phyloP scores from a whole-genome alignment of 2,113 vertebrate species.

The Chrysochloris asiatica region DNA sequence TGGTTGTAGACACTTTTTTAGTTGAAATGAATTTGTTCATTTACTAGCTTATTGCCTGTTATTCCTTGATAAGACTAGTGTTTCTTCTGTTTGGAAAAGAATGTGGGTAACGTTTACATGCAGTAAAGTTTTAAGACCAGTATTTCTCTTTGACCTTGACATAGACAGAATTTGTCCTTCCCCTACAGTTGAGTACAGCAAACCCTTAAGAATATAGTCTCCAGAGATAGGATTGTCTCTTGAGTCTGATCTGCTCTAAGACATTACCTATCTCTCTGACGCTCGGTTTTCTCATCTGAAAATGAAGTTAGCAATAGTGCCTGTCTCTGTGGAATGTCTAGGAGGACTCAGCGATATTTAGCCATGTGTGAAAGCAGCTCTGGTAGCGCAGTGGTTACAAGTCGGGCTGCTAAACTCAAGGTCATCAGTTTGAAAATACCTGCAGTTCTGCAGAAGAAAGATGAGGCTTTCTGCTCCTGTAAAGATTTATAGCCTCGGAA shows the following conservation, averaged over 20 bases:
- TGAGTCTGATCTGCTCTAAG: background rate
- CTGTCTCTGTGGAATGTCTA: background rate
- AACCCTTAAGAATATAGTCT: background rate
- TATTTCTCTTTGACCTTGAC: background rate
- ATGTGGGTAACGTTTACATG: background rate
- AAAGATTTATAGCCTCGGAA: too few relatives aligned
- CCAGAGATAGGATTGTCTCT: background rate
- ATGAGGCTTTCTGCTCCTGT: too few relatives aligned
- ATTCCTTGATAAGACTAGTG: background rate
- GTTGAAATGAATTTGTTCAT: too few relatives aligned
- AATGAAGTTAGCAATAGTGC: background rate
- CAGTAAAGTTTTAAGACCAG: background rate
- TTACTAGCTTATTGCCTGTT: background rate
- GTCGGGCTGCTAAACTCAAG: too few relatives aligned
- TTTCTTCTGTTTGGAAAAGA: slow-evolving; percentile 44
- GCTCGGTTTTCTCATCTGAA: slow-evolving; percentile 32
- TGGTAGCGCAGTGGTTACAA: too few relatives aligned
- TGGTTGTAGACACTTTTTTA: background rate
- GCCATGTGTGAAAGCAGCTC: too few relatives aligned
- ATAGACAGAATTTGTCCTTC: background rate
- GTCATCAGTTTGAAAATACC: too few relatives aligned
- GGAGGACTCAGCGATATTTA: too few relatives aligned
- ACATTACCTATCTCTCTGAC: background rate
- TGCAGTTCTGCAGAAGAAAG: too few relatives aligned
- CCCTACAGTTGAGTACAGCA: background rate